A percentile compares a stretch with the other conserved stretches of the same genome.
Conservation (phyloP, 1,140 invertebrate genomes). For the Triops cancriformis region DNA sequence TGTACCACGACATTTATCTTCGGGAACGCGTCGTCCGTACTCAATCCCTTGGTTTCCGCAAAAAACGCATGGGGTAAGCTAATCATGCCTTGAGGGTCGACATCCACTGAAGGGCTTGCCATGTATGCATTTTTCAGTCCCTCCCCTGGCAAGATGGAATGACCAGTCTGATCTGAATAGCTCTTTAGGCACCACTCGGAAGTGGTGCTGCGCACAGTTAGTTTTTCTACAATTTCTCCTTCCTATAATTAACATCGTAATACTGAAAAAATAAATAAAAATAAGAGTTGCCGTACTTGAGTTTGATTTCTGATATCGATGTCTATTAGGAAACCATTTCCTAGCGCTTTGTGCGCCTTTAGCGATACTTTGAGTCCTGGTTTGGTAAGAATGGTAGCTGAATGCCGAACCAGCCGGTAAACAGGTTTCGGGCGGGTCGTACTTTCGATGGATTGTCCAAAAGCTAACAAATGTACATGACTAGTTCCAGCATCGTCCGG, state of each 20-base stretch:
- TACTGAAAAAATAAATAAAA: background rate
- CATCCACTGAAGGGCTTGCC: background rate
- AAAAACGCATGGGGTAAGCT: background rate
- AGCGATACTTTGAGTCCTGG: background rate
- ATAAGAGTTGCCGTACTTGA: background rate
- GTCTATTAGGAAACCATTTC: background rate
- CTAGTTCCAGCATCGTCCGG: background rate
- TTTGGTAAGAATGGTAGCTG: background rate
- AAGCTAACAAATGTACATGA: background rate
- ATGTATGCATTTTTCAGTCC: background rate
- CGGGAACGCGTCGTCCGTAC: background rate
- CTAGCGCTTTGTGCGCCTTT: background rate
- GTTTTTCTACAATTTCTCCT: background rate
- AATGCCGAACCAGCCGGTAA: background rate
- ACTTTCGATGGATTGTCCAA: background rate
- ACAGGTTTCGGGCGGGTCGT: background rate
- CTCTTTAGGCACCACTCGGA: background rate
- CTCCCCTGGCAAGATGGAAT: background rate
- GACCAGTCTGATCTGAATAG: background rate
- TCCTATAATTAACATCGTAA: background rate
- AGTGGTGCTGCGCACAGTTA: background rate
- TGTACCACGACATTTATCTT: background rate
- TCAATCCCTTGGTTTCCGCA: background rate
- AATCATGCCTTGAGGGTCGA: background rate
- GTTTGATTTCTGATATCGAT: background rate